These are phyloP conservation scores for Melanostoma mellinum DNA, from an alignment of 2,888 invertebrate genomes.

Conservation along the genomic window DNA sequence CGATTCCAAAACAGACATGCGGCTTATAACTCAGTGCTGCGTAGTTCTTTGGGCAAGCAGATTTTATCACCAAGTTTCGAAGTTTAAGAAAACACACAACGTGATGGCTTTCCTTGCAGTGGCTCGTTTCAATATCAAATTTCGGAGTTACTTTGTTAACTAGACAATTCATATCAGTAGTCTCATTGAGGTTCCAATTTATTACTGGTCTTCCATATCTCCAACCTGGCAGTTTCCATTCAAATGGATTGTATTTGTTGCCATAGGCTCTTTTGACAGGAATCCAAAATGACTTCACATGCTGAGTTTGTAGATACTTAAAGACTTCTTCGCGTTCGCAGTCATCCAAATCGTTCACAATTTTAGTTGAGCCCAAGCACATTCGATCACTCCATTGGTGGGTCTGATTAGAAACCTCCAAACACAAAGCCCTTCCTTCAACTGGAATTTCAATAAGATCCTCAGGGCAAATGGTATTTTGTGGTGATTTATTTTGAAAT, in stretches of 20 bases:
- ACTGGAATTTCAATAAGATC: too few species aligned
- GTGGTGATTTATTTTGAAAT: too few species aligned
- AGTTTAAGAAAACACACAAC: conserved; percentile 76
- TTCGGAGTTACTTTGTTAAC: conserved; percentile 51
- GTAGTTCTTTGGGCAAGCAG: conserved; percentile 76
- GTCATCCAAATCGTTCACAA: conserved; percentile 71
- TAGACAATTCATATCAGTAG: conserved; percentile 76
- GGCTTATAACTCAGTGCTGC: conserved; percentile 76
- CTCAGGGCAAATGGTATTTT: too few species aligned
- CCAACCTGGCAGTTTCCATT: conserved; percentile 83
- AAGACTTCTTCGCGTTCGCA: conserved; percentile 75
- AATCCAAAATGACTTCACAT: conserved; percentile 82
- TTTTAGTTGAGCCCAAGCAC: conserved; percentile 77
- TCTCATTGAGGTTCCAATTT: conserved; percentile 70
- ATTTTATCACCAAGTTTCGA: conserved; percentile 72
- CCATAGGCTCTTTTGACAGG: conserved; percentile 82
- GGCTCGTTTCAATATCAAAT: conserved; percentile 70
- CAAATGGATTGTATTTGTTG: conserved; percentile 81
- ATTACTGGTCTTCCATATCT: conserved; percentile 77
- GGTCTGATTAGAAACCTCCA: too few species aligned
- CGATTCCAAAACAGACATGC: conserved; percentile 77
- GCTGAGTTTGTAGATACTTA: conserved; percentile 75
- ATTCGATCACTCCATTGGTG: conserved; percentile 74
- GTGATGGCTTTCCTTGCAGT: conserved; percentile 74
- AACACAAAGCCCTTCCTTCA: too few species aligned